Evolutionary conservation across 2,888 invertebrate genomes (phyloP), one percentile per base, ranked within the genome.

Genomic region (Drosophila longiperda): DNA sequence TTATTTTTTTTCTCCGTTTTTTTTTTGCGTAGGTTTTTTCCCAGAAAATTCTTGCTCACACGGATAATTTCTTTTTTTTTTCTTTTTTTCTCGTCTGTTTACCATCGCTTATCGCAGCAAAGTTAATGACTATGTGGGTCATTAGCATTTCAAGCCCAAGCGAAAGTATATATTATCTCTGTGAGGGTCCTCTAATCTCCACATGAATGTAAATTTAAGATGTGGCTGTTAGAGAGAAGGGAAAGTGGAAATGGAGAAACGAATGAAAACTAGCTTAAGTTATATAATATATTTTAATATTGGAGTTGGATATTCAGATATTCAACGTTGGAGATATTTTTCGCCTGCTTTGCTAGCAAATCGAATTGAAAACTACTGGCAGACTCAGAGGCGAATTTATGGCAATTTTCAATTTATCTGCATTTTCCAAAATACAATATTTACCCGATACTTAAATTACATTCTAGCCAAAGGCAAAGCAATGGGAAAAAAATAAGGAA

Each of bases 91-190:
- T 53, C 65, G 54, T 67, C 64, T 68, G 73, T 83, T 75, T 63
- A 29, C 33, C 57, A 64, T 17, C 73, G 84, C 81, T 87, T 87
- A 87, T 87, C 83, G 80, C 81, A 66, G 79, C 81, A 32, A 85
- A 85, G 83, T 83, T 85, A 85, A 87, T 87, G 87, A 85, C 87
- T 83, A 81, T 85, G 85, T 84, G 83, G 87, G 87, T 81, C 87
- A 85, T 85, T 85, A 85, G 85, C 84, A 85, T 84, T 85, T 75
- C 48, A 72, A 63, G 82, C 71, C 40, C 58, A 38, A 45, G 40
- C 34, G 60, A 72, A 75, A 64, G 57, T 61, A 49, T 17, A 34
- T 23, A 17, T n/a, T n/a, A 23, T 29, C 17, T 38, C 29, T 42
- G 20, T 11, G 42, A 32, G n/a, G 32, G 20, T 3, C 53, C 42